Base-by-base conservation (phyloP, 2,888 invertebrate species). In the Pachliopta kotzebuea region DNA sequence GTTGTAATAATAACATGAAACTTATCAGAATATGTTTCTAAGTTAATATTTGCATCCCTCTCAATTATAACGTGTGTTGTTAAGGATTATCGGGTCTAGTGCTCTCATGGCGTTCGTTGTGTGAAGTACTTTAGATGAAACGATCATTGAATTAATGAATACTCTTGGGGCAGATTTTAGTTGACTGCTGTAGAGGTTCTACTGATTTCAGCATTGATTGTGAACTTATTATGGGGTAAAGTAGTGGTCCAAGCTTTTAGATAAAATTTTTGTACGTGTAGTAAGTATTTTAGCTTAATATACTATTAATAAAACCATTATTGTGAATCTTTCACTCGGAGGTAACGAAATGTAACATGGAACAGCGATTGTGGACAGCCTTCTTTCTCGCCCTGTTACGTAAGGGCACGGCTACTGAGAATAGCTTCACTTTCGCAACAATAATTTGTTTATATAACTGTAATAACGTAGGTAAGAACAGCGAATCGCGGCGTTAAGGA, bases 71-170 rank as follows among this genome's bases (percentile, higher is more conserved):
- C 54, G 55, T 37, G 52, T 60, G 50, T n/a, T 24, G 56, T 57
- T 52, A 53, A 56, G 64, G 26, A 60, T 56, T 50, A 57, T 57
- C 60, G 45, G 2, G 8, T 29, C 6, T 21, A 45, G 53, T 52
- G 50, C 60, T 37, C 60, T 57, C n/a, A 26, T 23, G 29, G 26
- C 53, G 50, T 24, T 52, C 21, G 37, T 24, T 56, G 62, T 55
- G 50, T 45, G 60, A 45, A 42, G 60, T 53, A 56, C 64, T 60
- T 64, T 56, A 18, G 29, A 29, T 56, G 56, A 57, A 65, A 65
- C 42, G 64, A 57, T 65, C 56, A 42, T 65, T 50, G 60, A 65
- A 60, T 65, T 65, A 65, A 65, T 60, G 64, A 60, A 60, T 52
- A 9, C 17, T 56, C 21, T 50, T 29, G 52, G 64, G 56, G 53